These are phyloP conservation scores for Eptesicus fuscus DNA, from an alignment of 2,113 vertebrate species.

Conservation along the genomic window DNA sequence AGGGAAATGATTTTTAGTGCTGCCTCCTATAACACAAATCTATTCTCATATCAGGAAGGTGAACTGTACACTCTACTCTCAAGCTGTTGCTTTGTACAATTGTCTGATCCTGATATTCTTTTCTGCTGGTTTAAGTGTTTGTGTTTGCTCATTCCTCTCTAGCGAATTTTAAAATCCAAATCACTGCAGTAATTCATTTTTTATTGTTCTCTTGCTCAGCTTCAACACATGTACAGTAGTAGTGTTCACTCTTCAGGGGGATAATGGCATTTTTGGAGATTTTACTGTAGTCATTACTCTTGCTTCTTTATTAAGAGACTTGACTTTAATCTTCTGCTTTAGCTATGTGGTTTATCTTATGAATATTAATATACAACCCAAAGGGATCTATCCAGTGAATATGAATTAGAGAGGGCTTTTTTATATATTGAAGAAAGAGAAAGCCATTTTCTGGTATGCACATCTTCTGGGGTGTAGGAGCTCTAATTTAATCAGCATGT, in stretches of 20 bases:
- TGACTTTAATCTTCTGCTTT: constrained; percentile 80
- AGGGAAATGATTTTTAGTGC: background rate
- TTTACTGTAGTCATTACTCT: constrained; percentile 80
- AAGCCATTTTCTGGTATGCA: constrained; percentile 71
- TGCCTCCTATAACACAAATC: background rate
- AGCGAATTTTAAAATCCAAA: constrained; percentile 74
- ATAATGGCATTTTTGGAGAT: constrained; percentile 78
- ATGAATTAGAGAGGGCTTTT: constrained; percentile 69
- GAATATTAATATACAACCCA: constrained; percentile 79
- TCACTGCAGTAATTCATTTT: constrained; percentile 72
- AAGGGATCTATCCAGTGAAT: constrained; percentile 75
- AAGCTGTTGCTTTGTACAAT: background rate
- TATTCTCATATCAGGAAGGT: background rate
- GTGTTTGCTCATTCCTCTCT: constrained; percentile 67
- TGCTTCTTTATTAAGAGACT: constrained; percentile 79
- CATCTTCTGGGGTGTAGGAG: constrained; percentile 67
- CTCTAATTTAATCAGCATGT: constrained; percentile 78
- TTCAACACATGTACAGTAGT: constrained; percentile 74
- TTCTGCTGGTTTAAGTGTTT: constrained; percentile 55
- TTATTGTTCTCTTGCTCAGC: constrained; percentile 74
- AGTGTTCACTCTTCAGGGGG: constrained; percentile 70
- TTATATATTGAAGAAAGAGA: constrained; percentile 66
- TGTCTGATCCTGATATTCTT: background rate
- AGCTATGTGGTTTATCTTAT: constrained; percentile 78
- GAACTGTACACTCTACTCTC: background rate